Evolutionary conservation across 2,113 vertebrate species (phyloP).

Genomic region (Proteles cristata): DNA sequence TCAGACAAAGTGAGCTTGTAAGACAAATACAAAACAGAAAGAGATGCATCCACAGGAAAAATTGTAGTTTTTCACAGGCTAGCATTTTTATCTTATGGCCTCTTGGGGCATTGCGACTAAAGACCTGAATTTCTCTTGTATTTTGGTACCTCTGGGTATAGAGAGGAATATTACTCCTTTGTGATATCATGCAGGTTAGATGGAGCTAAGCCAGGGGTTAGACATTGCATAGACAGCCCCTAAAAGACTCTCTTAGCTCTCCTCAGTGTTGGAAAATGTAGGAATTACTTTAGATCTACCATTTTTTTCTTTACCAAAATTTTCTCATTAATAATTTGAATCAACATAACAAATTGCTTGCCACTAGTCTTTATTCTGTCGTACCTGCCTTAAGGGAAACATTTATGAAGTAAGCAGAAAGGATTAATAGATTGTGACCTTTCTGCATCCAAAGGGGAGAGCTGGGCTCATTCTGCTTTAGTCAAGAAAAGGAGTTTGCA

Average conservation of each 20-base stretch:
- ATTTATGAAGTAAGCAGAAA: neutral
- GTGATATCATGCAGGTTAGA: neutral
- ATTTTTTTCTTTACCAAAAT: neutral
- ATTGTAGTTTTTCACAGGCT: neutral
- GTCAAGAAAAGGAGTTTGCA: neutral
- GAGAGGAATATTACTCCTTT: neutral
- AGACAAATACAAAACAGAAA: neutral
- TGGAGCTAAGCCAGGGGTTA: neutral
- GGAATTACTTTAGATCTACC: neutral
- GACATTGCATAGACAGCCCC: neutral
- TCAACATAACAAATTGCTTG: neutral
- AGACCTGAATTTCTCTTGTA: slow-evolving; percentile 31
- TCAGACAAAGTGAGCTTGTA: neutral
- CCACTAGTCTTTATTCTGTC: neutral
- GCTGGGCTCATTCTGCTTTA: neutral
- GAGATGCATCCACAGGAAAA: neutral
- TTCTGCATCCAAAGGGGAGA: neutral
- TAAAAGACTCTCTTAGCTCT: neutral
- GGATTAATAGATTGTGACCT: neutral
- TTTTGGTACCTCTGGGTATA: neutral
- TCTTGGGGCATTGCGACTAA: neutral
- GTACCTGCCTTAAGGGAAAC: neutral
- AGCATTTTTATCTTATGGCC: neutral
- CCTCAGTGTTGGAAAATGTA: neutral
- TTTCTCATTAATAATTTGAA: slow-evolving; percentile 22